phyloP scores from a whole-genome alignment of 2,113 vertebrate species.

The Gadus chalcogrammus region DNA sequence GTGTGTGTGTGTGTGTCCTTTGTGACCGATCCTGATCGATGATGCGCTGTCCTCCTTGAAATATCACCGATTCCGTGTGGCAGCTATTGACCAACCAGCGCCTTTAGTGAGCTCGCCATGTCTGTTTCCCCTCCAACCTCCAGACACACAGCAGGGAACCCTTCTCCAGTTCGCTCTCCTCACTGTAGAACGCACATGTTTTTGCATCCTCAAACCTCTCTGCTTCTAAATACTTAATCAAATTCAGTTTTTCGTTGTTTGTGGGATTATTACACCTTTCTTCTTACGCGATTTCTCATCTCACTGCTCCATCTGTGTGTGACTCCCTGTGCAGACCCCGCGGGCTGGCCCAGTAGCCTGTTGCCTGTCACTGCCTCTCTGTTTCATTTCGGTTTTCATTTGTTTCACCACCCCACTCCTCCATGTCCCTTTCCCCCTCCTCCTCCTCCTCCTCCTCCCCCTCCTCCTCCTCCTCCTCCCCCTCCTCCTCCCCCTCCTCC shows the following conservation, averaged over 20 bases:
- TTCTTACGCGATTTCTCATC: constrained; percentile 20
- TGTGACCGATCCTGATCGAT: constrained; percentile 66
- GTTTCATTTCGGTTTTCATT: constrained; percentile 18
- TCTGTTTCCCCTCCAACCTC: constrained; percentile 29
- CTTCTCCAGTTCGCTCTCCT: constrained; percentile 7
- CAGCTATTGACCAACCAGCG: constrained; percentile 56
- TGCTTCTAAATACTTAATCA: constrained; percentile 1
- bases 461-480: constrained; percentile 25
- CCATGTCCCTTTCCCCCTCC: neutral
- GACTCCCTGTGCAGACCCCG: neutral
- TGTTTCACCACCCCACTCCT: neutral
- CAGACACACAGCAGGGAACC: neutral
- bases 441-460: neutral
- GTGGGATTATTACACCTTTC: neutral
- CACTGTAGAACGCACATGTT: neutral
- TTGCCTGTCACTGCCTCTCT: neutral
- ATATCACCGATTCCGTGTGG: constrained; percentile 57
- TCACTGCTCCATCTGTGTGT: constrained; percentile 23
- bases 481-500: constrained; percentile 5
- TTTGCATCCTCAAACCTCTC: neutral
- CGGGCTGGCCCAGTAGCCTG: neutral
- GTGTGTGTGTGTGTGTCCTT: constrained; percentile 7
- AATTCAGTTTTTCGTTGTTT: neutral
- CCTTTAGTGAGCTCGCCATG: constrained; percentile 45
- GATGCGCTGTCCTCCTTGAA: constrained; percentile 60